Conservation (phyloP, 2,113 vertebrate species). For the Uria lomvia region DNA sequence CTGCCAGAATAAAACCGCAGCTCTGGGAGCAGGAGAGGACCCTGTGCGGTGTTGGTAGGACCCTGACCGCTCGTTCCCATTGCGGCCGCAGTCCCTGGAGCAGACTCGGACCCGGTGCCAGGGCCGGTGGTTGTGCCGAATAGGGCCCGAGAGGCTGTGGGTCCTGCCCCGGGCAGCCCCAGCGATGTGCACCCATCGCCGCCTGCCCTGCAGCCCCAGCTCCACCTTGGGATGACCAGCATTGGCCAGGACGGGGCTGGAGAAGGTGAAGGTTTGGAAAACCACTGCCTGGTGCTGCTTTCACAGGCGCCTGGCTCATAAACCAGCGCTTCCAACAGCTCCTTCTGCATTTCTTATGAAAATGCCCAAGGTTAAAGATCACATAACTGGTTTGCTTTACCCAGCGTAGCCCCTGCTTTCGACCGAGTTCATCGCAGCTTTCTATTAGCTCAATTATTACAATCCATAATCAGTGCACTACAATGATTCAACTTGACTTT, state of each 20-base stretch:
- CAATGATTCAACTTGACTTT: constrained; percentile 76
- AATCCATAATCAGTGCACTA: constrained; percentile 64
- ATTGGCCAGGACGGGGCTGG: rapidly evolving
- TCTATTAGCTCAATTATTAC: constrained; percentile 58
- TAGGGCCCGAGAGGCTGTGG: neutral
- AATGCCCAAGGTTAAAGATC: constrained; percentile 20
- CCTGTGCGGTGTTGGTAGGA: neutral
- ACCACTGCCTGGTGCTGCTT: neutral
- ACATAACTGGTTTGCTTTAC: neutral
- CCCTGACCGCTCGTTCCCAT: neutral
- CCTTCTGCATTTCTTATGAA: neutral
- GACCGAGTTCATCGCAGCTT: constrained; percentile 23
- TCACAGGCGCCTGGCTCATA: neutral
- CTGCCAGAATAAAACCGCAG: neutral
- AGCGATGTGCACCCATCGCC: neutral
- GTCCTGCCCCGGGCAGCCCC: neutral
- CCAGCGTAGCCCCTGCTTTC: neutral
- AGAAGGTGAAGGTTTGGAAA: neutral
- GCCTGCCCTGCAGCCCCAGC: neutral
- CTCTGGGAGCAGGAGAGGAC: neutral
- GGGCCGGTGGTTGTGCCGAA: neutral
- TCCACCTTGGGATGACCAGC: neutral
- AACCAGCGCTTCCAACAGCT: neutral
- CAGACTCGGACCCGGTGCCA: neutral
- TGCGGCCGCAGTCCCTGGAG: neutral